Base-by-base conservation (phyloP, 2,113 vertebrate genomes). In the Alexandromys fortis region DNA sequence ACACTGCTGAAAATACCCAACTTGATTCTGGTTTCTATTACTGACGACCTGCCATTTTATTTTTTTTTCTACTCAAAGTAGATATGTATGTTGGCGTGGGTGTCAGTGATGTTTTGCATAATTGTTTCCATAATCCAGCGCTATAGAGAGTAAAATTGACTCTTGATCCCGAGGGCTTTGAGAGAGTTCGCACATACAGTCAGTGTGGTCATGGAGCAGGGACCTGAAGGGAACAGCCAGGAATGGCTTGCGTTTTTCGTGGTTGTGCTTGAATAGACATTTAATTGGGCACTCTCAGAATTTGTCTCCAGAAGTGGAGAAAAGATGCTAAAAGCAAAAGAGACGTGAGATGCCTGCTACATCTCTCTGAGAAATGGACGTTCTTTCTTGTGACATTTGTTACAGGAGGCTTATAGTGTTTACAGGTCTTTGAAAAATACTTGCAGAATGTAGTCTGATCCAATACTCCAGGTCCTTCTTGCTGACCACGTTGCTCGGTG, bases 241-340 rank as follows among this genome's bases (percentile, higher is more conserved):
- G 47, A 94, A 85, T 65, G 49, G 67, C 65, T 35, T 96, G 47
- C 61, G 77, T 55, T 93, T 96, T 96, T 95, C n/a, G 24, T 63
- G 90, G 63, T 97, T 83, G 67, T 65, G 68, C 81, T 95, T 96
- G 81, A 95, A 88, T 28, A 79, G 95, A 93, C 85, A 96, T 94
- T 63, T 97, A 96, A 96, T 95, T 96, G 90, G 88, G 28, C 5
- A 9, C 77, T 38, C 88, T 96, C 58, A 49, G 90, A 95, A 96
- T 89, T 96, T 97, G 70, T 97, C 92, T 97, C 94, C 73, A 77
- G 86, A 97, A 97, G 92, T 92, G 93, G 85, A 96, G 55, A 83
- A 68, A 94, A 96, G 28, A 52, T 77, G 72, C 72, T 91, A 70
- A 89, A 93, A 94, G 76, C 47, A 1, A 89, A 86, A 58, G 70